Conservation (phyloP, 2,888 invertebrate species). For the Alentia gelatinosa region DNA sequence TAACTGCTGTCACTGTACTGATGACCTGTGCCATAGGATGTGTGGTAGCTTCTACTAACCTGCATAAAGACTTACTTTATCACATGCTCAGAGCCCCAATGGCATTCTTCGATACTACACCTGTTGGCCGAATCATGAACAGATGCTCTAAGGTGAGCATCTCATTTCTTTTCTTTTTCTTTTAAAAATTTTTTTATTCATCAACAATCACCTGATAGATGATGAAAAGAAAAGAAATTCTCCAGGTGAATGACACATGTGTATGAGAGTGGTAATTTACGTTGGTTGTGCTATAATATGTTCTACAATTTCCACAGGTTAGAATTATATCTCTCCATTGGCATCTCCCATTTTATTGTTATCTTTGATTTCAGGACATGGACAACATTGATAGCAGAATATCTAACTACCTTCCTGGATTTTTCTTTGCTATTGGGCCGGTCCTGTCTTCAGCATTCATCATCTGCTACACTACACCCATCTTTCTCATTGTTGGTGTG, state of each 20-base stretch:
- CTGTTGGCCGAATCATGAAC: constrained; percentile 41
- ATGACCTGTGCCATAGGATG: background rate
- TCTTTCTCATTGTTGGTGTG: constrained; percentile 60
- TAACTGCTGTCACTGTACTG: background rate
- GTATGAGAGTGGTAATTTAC: too few relatives aligned
- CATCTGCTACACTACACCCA: constrained; percentile 59
- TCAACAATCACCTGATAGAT: too few relatives aligned
- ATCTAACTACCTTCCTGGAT: background rate
- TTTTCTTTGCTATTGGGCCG: constrained; percentile 9
- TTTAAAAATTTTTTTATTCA: too few relatives aligned
- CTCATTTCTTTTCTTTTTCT: too few relatives aligned
- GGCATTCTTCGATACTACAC: constrained; percentile 46
- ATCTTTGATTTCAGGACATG: constrained; percentile 16
- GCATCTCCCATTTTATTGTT: too few relatives aligned
- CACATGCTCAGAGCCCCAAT: constrained; percentile 13
- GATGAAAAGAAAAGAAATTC: too few relatives aligned
- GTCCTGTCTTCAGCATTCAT: constrained; percentile 62
- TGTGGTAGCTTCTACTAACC: background rate
- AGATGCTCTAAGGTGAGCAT: background rate
- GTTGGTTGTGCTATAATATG: too few relatives aligned
- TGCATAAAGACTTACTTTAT: background rate
- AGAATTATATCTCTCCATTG: too few relatives aligned
- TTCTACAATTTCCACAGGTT: too few relatives aligned
- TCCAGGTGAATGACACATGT: too few relatives aligned
- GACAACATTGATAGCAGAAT: constrained; percentile 6